Evolutionary conservation across 2,888 invertebrate genomes (phyloP), one percentile per base, ranked within the genome.

Genomic region (Melanostoma scalare): DNA sequence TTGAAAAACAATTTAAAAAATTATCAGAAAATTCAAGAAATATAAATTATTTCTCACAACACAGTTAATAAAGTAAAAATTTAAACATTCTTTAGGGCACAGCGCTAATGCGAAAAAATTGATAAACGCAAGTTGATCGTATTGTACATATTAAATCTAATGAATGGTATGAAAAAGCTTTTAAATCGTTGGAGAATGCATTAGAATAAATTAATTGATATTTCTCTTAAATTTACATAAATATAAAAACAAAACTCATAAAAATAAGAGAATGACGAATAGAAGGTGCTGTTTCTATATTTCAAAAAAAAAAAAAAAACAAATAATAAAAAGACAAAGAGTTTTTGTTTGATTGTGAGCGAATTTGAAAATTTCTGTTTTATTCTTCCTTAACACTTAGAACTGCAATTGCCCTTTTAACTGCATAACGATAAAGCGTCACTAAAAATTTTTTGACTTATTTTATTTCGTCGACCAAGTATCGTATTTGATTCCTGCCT

Each of bases 151-250:
- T 10, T 63, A 20, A 63, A 71, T 78, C 63, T 40, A 56, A 63
- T 56, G 53, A 63, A 72, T 53, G 72, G 81, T 76, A 77, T 68
- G 52, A 42, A 58, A 77, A 55, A 68, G 76, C 76, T 76, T 81
- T 79, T 65, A 52, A 48, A 53, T 33, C 9, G 20, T 56, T 63
- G 52, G 40, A 58, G 50, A 20, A 53, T 58, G 58, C 75, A 58
- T 71, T 38, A 56, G 65, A 10, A 50, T 9, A 60, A 35, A 60
- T 30, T 10, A 33, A 20, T 20, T 36, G 20, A 50, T 38, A 38
- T 61, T 55, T 42, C 9, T 44, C 6, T 30, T 50, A 42, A 53
- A 55, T 33, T 30, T 20, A 20, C 20, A 20, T 31, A 72, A 60
- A 9, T 50, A 52, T 1, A 35, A 44, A 52, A 65, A 38, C 0